Evolutionary conservation across 2,797 vertebrate species (phyloP).

Genomic region (Acanthurus leucopareius): DNA sequence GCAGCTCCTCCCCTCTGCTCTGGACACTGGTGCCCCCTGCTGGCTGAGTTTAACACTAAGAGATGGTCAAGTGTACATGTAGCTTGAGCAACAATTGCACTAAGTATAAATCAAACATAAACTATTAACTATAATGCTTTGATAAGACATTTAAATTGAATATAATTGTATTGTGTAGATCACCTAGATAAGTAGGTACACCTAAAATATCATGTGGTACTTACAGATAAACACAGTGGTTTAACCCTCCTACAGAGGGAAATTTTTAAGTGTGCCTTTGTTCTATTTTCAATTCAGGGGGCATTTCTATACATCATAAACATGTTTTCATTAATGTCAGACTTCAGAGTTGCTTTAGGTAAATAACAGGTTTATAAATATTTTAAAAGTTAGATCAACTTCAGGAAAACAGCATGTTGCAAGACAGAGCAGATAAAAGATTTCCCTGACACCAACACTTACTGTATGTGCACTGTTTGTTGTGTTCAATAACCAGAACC

Average conservation of each 20-base stretch:
- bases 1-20: neutral
- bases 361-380: neutral
- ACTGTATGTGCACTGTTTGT: neutral
- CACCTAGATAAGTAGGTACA: neutral
- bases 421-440: neutral
- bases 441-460: neutral
- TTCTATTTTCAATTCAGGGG: neutral
- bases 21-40: conserved; percentile 34
- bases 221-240: neutral
- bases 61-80: neutral
- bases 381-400: neutral
- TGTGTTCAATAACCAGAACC: conserved; percentile 2
- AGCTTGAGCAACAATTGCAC: neutral
- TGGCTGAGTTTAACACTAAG: neutral
- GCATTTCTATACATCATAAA: no score
- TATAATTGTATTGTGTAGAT: neutral
- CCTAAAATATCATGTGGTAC: neutral
- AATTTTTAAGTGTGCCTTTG: neutral
- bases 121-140: neutral
- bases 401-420: neutral
- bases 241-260: no score
- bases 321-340: neutral
- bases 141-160: neutral
- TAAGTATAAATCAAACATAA: neutral
- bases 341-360: neutral